Conservation (phyloP, 1,140 invertebrate species). For the Anastatus disparis region DNA sequence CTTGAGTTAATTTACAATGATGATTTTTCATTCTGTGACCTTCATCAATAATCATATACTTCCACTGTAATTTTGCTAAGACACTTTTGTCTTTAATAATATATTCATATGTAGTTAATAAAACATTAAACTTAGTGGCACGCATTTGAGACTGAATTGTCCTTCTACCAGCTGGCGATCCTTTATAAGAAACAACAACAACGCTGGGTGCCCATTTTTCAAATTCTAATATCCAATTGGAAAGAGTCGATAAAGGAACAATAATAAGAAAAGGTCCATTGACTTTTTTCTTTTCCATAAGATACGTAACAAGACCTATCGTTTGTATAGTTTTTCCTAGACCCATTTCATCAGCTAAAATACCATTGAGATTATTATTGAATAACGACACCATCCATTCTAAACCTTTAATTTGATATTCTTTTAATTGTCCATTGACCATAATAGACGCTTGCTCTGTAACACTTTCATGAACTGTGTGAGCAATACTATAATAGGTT, state of each 20-base stretch:
- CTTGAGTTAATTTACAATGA: slow-evolving; percentile 98
- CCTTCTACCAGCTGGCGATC: slow-evolving; percentile 87
- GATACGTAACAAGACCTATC: slow-evolving; percentile 93
- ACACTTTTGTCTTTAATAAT: slow-evolving; percentile 98
- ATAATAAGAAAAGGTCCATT: slow-evolving; percentile 98
- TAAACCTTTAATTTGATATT: slow-evolving; percentile 95
- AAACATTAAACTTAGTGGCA: slow-evolving; percentile 95
- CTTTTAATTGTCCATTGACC: slow-evolving; percentile 93
- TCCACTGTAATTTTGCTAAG: slow-evolving; percentile 96
- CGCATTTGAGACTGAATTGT: slow-evolving; percentile 89
- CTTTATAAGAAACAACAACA: slow-evolving; percentile 93
- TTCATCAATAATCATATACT: slow-evolving; percentile 99
- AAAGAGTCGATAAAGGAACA: slow-evolving; percentile 96
- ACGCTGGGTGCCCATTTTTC: slow-evolving; percentile 99
- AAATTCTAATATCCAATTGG: slow-evolving; percentile 99
- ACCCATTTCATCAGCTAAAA: slow-evolving; percentile 97
- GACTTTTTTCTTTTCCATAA: slow-evolving; percentile 99
- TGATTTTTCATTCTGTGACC: slow-evolving; percentile 99
- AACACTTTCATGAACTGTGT: slow-evolving; percentile 93
- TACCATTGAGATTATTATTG: slow-evolving; percentile 98
- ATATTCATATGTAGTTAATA: slow-evolving; percentile 98
- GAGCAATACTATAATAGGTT: slow-evolving; percentile 92
- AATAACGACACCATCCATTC: slow-evolving; percentile 99
- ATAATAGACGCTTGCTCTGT: slow-evolving; percentile 92
- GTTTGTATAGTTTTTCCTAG: slow-evolving; percentile 98